Conservation (phyloP, 2,888 invertebrate species). For the Zygogramma bicolorata region DNA sequence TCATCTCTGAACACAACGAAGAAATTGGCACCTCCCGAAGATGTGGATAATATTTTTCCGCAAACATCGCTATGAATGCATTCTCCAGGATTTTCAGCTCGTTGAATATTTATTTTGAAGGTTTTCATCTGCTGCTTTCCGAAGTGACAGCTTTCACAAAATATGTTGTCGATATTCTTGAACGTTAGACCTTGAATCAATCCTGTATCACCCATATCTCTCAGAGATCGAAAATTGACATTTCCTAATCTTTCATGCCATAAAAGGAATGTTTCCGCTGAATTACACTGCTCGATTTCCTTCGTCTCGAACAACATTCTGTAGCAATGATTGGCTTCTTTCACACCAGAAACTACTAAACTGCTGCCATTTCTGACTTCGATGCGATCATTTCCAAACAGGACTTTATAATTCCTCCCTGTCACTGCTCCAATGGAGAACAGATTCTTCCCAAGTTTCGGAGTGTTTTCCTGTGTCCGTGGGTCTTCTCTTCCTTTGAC, state of each 20-base stretch:
- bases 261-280: conserved; percentile 25
- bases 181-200: conserved; percentile 30
- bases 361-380: neutral
- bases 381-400: neutral
- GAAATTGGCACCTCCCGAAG: too few species aligned
- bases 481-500: too few species aligned
- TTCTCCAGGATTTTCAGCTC: too few species aligned
- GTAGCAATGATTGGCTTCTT: conserved; percentile 5
- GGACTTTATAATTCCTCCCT: too few species aligned
- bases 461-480: too few species aligned
- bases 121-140: conserved; percentile 41
- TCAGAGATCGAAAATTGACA: conserved; percentile 31
- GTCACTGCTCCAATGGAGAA: too few species aligned
- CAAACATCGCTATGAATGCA: too few species aligned
- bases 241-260: conserved; percentile 52
- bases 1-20: too few species aligned
- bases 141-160: conserved; percentile 44
- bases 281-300: neutral
- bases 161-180: conserved; percentile 35
- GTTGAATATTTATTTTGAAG: neutral
- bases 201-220: conserved; percentile 20
- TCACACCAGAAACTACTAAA: too few species aligned
- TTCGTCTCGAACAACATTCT: neutral
- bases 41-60: too few species aligned
- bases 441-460: neutral